Evolutionary conservation across 2,888 invertebrate genomes (phyloP).

Genomic region (Portevinia maculata): DNA sequence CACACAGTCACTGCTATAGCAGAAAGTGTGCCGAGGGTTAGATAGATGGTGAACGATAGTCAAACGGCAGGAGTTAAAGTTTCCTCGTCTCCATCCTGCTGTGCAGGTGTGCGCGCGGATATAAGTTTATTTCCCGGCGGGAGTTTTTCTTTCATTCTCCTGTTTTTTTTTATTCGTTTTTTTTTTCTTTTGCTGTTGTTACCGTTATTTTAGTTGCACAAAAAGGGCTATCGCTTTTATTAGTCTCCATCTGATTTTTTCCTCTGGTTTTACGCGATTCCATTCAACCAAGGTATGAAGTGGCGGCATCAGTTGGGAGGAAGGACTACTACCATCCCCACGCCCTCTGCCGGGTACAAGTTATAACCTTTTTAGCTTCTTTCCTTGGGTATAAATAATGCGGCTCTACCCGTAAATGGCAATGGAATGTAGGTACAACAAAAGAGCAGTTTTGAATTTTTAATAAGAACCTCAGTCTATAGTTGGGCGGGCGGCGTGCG

Average conservation of each 20-base stretch:
- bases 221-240: slow-evolving; percentile 60
- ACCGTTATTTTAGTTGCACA: slow-evolving; percentile 37
- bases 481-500: slow-evolving; percentile 20
- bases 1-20: slow-evolving; percentile 12
- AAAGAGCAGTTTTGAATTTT: slow-evolving; percentile 72
- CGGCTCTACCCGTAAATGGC: slow-evolving; percentile 49
- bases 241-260: slow-evolving; percentile 35
- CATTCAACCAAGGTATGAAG: slow-evolving; percentile 23
- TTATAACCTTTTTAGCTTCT: slow-evolving; percentile 66
- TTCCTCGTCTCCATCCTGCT: slow-evolving; percentile 51
- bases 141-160: slow-evolving; percentile 63
- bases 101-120: slow-evolving; percentile 62
- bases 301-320: not conserved
- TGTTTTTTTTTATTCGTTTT: slow-evolving; percentile 19
- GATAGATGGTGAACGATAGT: slow-evolving; percentile 62
- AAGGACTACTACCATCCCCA: not conserved
- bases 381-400: slow-evolving; percentile 47
- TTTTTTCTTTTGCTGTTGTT: slow-evolving; percentile 11
- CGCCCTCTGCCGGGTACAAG: slow-evolving; percentile 47
- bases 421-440: slow-evolving; percentile 53
- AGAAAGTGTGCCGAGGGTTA: not conserved
- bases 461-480: slow-evolving; percentile 71
- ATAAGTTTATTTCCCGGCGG: slow-evolving; percentile 71
- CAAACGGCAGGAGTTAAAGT: slow-evolving; percentile 46
- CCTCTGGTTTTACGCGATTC: slow-evolving; percentile 8